Conservation (phyloP, 2,797 vertebrate species). For the Peromyscus nudipes region DNA sequence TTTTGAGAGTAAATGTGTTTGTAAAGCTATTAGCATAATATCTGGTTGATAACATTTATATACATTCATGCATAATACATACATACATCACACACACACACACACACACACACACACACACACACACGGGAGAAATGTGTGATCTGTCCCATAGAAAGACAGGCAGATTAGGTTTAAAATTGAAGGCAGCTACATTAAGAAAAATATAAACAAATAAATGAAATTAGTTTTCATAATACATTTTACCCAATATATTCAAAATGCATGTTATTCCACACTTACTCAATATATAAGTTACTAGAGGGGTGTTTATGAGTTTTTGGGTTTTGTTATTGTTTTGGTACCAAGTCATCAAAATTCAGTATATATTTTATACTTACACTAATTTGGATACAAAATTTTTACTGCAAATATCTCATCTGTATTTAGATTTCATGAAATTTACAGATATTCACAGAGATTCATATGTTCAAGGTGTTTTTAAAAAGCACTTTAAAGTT, state of each 20-base stretch:
- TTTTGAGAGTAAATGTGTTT: neutral
- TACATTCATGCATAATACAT: neutral
- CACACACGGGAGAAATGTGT: neutral
- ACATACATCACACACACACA: too few relatives aligned
- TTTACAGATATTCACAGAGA: neutral
- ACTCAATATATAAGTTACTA: neutral
- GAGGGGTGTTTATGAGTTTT: neutral
- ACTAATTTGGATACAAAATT: neutral
- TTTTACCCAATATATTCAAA: neutral
- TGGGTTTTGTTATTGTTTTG: neutral
- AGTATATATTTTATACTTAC: neutral
- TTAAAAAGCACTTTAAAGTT: conserved; percentile 11
- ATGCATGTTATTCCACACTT: neutral
- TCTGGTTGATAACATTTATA: neutral
- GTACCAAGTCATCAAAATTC: neutral
- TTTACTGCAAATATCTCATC: conserved; percentile 26
- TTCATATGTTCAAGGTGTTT: neutral
- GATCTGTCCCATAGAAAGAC: neutral
- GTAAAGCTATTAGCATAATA: neutral
- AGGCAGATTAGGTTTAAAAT: neutral
- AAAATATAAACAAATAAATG: conserved; percentile 26
- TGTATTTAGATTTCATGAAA: conserved; percentile 7
- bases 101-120: neutral
- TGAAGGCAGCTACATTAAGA: neutral
- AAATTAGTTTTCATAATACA: conserved; percentile 28